Percentiles rank a stretch among this genome's conserved stretches.
These are phyloP conservation scores for Nemotelus pantherinus DNA, from an alignment of 2,888 invertebrate species.

Conservation along the genomic window DNA sequence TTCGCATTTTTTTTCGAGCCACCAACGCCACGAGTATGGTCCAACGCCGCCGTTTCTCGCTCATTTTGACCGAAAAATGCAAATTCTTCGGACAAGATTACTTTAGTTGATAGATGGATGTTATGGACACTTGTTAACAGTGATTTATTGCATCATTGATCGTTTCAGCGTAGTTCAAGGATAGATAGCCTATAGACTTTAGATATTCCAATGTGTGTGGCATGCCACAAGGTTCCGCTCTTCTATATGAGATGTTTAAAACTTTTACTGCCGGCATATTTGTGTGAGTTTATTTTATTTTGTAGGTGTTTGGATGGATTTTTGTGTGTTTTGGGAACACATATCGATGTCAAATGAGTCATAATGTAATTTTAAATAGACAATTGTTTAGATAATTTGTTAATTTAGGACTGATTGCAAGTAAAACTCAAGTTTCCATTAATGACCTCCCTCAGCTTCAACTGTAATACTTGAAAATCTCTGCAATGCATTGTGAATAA, in stretches of 20 bases:
- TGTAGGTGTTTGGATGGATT: not conserved
- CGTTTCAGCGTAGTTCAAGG: constrained; percentile 36
- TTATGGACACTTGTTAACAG: constrained; percentile 38
- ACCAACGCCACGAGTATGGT: too few relatives aligned
- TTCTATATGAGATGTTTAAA: not conserved
- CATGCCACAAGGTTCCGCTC: constrained; percentile 4
- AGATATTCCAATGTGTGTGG: not conserved
- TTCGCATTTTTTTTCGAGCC: not conserved
- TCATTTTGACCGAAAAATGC: constrained; percentile 30
- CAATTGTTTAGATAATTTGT: too few relatives aligned
- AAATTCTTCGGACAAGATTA: constrained; percentile 40
- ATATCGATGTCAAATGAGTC: too few relatives aligned
- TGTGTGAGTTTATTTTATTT: not conserved
- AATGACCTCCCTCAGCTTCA: too few relatives aligned
- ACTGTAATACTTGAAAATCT: too few relatives aligned
- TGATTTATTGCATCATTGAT: constrained; percentile 43
- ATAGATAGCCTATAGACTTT: not conserved
- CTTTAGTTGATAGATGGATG: constrained; percentile 41
- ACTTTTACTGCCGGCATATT: too few relatives aligned
- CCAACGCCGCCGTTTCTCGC: not conserved
- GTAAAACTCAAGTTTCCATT: too few relatives aligned
- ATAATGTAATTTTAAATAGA: too few relatives aligned
- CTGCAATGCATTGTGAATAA: too few relatives aligned
- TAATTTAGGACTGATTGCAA: too few relatives aligned
- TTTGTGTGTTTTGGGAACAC: not conserved